Evolutionary conservation across 1,140 invertebrate species (phyloP).

Genomic region (Uloborus diversus): DNA sequence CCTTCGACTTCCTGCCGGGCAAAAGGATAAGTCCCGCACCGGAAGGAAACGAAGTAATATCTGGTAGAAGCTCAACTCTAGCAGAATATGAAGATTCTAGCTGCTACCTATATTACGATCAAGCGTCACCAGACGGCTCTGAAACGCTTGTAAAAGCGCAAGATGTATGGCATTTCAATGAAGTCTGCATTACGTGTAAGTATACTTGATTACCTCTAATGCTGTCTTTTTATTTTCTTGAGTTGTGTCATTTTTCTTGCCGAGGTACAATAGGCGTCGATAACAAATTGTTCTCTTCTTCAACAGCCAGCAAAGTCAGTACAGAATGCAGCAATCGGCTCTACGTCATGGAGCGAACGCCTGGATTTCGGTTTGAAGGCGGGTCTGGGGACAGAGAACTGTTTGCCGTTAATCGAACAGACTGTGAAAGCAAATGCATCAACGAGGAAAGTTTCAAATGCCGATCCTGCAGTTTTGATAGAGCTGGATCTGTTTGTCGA

Average conservation of each 20-base stretch:
- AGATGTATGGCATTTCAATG: constrained; percentile 87
- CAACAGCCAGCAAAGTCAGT: constrained; percentile 73
- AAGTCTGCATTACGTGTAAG: constrained; percentile 89
- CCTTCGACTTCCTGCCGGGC: constrained; percentile 90
- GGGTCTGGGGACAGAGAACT: constrained; percentile 70
- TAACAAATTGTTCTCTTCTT: too few relatives aligned
- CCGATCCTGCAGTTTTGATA: constrained; percentile 83
- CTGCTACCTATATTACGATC: constrained; percentile 86
- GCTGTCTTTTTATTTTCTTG: too few relatives aligned
- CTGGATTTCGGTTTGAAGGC: constrained; percentile 68
- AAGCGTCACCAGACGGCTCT: constrained; percentile 83
- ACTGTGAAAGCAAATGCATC: constrained; percentile 89
- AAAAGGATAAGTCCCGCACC: constrained; percentile 71
- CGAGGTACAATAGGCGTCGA: too few relatives aligned
- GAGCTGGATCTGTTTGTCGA: constrained; percentile 77
- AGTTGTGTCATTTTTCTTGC: too few relatives aligned
- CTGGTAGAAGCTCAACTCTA: constrained; percentile 65
- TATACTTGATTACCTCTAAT: too few relatives aligned
- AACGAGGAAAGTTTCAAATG: constrained; percentile 82
- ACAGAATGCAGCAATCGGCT: constrained; percentile 84
- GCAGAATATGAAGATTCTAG: constrained; percentile 89
- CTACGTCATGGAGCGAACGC: constrained; percentile 87
- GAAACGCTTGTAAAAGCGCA: constrained; percentile 84
- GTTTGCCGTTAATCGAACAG: constrained; percentile 76
- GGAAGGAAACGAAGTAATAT: constrained; percentile 14